Evolutionary conservation across 2,113 vertebrate species (phyloP).

Genomic region (Lethenteron reissneri): DNA sequence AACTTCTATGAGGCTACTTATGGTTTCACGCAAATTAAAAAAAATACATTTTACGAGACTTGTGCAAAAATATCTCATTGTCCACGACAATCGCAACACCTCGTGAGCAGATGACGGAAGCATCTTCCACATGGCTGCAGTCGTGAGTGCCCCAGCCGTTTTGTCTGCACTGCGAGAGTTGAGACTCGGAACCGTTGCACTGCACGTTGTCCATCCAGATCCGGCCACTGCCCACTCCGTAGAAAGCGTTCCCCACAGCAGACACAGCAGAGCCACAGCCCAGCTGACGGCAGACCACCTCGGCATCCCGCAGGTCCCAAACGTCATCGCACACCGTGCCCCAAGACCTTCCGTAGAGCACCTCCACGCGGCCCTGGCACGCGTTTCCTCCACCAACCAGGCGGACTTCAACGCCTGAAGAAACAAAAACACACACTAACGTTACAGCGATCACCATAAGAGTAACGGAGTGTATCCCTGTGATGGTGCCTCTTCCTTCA

Average conservation of each 20-base stretch:
- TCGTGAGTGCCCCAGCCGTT: constrained; percentile 12
- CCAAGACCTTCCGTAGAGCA: constrained; percentile 9
- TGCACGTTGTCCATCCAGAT: constrained; percentile 12
- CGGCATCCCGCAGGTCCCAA: constrained; percentile 16
- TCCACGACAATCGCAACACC: neutral
- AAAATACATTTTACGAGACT: too few relatives aligned
- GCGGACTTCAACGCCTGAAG: constrained; percentile 10
- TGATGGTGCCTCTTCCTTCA: too few relatives aligned
- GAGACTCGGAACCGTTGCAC: neutral
- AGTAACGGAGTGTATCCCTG: too few relatives aligned
- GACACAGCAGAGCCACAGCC: constrained; percentile 15
- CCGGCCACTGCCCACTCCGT: constrained; percentile 16
- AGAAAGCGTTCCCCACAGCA: constrained; percentile 10
- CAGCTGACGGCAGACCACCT: constrained; percentile 18
- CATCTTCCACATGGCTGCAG: constrained; percentile 13
- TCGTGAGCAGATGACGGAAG: constrained; percentile 18
- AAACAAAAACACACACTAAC: neutral
- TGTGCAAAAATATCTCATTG: too few relatives aligned
- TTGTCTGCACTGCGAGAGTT: constrained; percentile 14
- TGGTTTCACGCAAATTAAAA: too few relatives aligned
- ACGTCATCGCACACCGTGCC: constrained; percentile 18
- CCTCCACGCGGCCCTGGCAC: constrained; percentile 10
- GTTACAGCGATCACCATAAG: too few relatives aligned
- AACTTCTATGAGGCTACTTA: too few relatives aligned
- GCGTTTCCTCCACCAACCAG: neutral